Conservation (phyloP, 1,140 invertebrate genomes). For the Lucilia sericata region DNA sequence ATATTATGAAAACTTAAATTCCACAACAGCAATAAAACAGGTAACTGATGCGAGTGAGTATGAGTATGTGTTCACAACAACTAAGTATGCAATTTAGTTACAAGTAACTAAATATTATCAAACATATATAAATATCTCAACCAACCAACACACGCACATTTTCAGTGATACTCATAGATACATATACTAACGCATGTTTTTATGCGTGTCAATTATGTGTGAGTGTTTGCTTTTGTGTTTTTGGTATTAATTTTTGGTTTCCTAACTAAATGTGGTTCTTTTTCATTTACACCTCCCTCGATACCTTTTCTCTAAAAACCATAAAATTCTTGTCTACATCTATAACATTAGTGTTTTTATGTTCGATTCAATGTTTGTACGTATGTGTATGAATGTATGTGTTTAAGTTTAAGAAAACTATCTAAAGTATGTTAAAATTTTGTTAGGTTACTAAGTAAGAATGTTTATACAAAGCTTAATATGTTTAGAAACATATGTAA, state of each 20-base stretch:
- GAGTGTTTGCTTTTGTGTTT: too few relatives aligned
- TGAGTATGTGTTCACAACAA: neutral
- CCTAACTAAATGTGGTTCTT: neutral
- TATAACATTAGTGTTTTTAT: neutral
- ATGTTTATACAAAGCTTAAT: slow-evolving; percentile 41
- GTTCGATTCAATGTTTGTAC: neutral
- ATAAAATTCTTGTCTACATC: neutral
- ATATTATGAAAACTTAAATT: slow-evolving; percentile 38
- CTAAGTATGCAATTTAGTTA: neutral
- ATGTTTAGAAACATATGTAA: slow-evolving; percentile 42
- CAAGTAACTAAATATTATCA: neutral
- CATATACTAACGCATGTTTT: neutral
- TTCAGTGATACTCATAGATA: too few relatives aligned
- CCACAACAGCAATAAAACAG: neutral
- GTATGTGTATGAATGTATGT: neutral
- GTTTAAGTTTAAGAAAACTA: slow-evolving; percentile 24
- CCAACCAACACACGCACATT: too few relatives aligned
- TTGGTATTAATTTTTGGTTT: neutral
- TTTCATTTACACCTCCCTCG: neutral
- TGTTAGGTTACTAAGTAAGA: slow-evolving; percentile 27
- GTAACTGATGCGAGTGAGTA: neutral
- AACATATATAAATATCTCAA: neutral
- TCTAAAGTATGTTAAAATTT: slow-evolving; percentile 25
- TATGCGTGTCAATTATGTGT: neutral
- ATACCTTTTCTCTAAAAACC: too few relatives aligned